Evolutionary conservation across 2,113 vertebrate genomes (phyloP), one percentile per base, ranked within the genome.

Genomic region (Mobula birostris): DNA sequence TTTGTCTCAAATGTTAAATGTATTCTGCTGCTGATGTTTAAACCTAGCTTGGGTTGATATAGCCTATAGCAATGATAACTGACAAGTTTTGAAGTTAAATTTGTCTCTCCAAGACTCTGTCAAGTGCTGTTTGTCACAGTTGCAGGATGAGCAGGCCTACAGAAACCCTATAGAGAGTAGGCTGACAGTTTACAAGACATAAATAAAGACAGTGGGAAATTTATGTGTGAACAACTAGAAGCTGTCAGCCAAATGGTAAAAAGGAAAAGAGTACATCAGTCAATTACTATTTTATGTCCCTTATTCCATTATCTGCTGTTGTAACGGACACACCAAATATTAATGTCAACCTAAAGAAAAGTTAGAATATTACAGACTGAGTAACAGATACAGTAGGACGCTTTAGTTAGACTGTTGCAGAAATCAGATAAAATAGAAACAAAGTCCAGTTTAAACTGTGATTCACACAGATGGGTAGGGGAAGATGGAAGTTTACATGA

Each of bases 31-130:
- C 21, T 48, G 58, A 56, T 61, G 58, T n/a, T 66, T 32, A 90
- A 90, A 66, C 6, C 14, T 90, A 61, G 61, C 29, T 90, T 90
- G 1, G 7, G n/a, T 19, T 68, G 58, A 32, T 66, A 90, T 66
- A 66, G 61, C 17, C 61, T 32, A 90, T 90, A 66, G 61, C 17
- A 27, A 68, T 32, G 32, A 90, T 32, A 90, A n/a, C 61, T 90
- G 85, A 90, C 85, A 90, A 19, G 85, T 88, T 88, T 66, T 88
- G 58, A 88, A 88, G 58, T 90, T 66, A 66, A 32, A 90, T 32
- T 15, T 68, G 29, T 36, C 15, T 90, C 61, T 90, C 29, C 14
- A 19, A 36, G 61, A 90, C 29, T 66, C 12, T 7, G 29, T 90
- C 85, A 90, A 88, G 61, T 32, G 61, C 61, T 36, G 61, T 66